Evolutionary conservation across 2,888 invertebrate genomes (phyloP).

Genomic region (Zonitis immaculata): DNA sequence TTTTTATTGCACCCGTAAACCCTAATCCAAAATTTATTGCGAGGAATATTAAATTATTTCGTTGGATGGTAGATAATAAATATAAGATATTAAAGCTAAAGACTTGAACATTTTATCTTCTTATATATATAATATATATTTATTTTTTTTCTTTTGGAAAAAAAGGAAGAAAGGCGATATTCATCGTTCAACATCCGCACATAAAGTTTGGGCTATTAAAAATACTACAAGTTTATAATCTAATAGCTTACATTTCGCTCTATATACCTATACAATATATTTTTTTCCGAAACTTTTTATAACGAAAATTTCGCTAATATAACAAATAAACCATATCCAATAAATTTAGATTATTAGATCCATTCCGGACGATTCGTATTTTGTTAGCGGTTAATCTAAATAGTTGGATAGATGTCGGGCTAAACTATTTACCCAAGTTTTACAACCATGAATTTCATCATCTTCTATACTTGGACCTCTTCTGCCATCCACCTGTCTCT

Average conservation of each 20-base stretch:
- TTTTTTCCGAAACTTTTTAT: constrained; percentile 54
- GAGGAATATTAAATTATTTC: constrained; percentile 50
- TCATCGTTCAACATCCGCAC: constrained; percentile 47
- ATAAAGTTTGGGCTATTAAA: constrained; percentile 49
- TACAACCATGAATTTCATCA: too few relatives aligned
- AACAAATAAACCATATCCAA: constrained; percentile 33
- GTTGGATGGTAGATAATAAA: constrained; percentile 47
- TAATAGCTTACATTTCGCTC: constrained; percentile 34
- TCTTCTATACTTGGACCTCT: too few relatives aligned
- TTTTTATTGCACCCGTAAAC: constrained; percentile 50
- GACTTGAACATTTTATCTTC: constrained; percentile 43
- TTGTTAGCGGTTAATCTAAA: too few relatives aligned
- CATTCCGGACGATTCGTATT: too few relatives aligned
- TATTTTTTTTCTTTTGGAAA: too few relatives aligned
- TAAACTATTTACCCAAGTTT: too few relatives aligned
- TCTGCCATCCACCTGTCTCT: too few relatives aligned
- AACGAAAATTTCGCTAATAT: constrained; percentile 51
- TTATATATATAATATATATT: constrained; percentile 42
- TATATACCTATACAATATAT: too few relatives aligned
- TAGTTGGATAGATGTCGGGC: too few relatives aligned
- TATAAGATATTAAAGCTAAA: constrained; percentile 49
- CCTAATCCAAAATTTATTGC: constrained; percentile 51
- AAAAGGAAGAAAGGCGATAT: constrained; percentile 45
- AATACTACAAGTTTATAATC: constrained; percentile 51
- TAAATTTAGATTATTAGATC: too few relatives aligned